These are phyloP conservation scores for Grantiella picta DNA, from an alignment of 2,113 vertebrate species.

Conservation along the genomic window DNA sequence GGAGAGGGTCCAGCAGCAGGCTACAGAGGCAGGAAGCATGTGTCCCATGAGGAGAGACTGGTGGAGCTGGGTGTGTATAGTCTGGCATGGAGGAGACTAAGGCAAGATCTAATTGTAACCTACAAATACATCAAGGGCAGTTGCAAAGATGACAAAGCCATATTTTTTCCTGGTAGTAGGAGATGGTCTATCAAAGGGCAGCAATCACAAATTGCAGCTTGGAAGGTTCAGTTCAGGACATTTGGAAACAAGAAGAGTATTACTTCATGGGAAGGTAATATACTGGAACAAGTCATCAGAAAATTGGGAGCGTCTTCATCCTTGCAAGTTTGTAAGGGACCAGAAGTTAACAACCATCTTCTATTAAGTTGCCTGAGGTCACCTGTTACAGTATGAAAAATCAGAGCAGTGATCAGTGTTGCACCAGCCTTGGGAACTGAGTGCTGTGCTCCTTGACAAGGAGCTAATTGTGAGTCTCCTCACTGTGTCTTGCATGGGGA, in stretches of 20 bases:
- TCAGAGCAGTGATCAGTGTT: background rate
- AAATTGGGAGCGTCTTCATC: background rate
- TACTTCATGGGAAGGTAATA: background rate
- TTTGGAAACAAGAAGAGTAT: background rate
- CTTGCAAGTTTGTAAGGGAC: background rate
- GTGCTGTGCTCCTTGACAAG: background rate
- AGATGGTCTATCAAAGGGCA: background rate
- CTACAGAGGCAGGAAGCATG: background rate
- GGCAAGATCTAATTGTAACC: background rate
- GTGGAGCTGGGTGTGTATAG: background rate
- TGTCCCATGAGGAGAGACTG: background rate
- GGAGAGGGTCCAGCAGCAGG: background rate
- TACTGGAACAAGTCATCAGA: background rate
- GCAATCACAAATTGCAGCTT: background rate
- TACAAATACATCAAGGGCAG: background rate
- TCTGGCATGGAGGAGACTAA: background rate
- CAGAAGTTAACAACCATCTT: background rate
- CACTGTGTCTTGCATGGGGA: rapidly evolving
- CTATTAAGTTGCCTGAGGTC: background rate
- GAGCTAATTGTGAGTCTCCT: background rate
- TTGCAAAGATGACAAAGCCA: background rate
- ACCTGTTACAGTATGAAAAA: background rate
- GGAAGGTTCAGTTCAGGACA: background rate
- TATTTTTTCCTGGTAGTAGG: background rate
- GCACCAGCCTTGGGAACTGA: background rate